Conservation (phyloP, 2,113 vertebrate species). For the Meleagris gallopavo region DNA sequence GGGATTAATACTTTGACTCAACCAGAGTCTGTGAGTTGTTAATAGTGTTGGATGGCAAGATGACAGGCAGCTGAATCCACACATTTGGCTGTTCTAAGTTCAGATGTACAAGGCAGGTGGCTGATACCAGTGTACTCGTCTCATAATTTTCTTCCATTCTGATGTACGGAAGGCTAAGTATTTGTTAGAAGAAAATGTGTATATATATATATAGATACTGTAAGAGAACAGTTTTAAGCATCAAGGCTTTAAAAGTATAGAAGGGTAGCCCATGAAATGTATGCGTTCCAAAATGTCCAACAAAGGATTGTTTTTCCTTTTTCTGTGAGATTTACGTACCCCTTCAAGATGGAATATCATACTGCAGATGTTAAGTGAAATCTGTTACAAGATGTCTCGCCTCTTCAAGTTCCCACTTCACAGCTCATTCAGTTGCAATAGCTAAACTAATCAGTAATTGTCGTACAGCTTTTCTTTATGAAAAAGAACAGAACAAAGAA, state of each 20-base stretch:
- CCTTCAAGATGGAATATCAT: not conserved
- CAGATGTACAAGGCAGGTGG: fast-evolving
- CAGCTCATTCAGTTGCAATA: not conserved
- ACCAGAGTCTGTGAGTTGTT: not conserved
- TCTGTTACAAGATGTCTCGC: not conserved
- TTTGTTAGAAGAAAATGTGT: not conserved
- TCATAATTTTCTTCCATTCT: not conserved
- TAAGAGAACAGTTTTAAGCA: not conserved
- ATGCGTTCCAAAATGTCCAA: not conserved
- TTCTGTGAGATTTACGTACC: not conserved
- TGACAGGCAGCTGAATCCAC: not conserved
- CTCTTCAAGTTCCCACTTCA: not conserved
- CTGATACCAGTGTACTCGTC: fast-evolving
- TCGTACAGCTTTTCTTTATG: not conserved
- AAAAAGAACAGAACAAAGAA: not conserved
- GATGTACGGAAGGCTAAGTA: not conserved
- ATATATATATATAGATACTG: not conserved
- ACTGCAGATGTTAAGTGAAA: not conserved
- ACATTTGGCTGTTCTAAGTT: not conserved
- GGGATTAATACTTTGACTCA: not conserved
- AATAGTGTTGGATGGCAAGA: not conserved
- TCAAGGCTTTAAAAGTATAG: not conserved
- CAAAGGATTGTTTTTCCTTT: not conserved
- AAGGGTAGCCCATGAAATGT: not conserved
- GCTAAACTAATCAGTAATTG: not conserved